Evolutionary conservation across 2,888 invertebrate species (phyloP), one percentile per base, ranked within the genome.

Genomic region (Hoplodrina ambigua): DNA sequence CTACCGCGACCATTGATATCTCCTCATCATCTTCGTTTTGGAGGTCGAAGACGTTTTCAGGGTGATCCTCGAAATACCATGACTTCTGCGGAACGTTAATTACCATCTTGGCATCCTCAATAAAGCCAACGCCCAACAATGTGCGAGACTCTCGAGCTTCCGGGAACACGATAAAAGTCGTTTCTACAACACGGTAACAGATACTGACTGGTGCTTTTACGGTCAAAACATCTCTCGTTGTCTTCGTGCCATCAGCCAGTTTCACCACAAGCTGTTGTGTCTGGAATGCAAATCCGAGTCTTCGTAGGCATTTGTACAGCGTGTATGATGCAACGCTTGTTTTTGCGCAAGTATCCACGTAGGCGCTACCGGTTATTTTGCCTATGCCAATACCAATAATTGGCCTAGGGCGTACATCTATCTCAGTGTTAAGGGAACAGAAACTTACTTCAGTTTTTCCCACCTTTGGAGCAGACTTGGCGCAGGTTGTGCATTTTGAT

Each of bases 61-160:
- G 75, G 37, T 56, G 7, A 55, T 72, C 77, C 53, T 61, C 46
- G 44, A 77, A 73, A 49, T 72, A n/a, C 60, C 69, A 77, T 11
- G 65, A 69, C 64, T 58, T 64, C 62, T 79, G 77, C 0, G 73
- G 72, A 15, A 78, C 20, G 53, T 80, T 69, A 1, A 79, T 19
- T 4, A 79, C 61, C 52, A 80, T 75, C 52, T 59, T 55, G 10
- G 78, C 76, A 55, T 81, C 78, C 25, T 72, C 53, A 1, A 81
- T 70, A 20, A 76, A 78, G 19, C 73, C 77, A 5, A 80, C 56
- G 11, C 80, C 80, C 6, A 78, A 57, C 11, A 78, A 41, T 20
- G 71, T 75, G 17, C 71, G 69, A 17, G 64, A 52, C 49, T 72
- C 72, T 17, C 69, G 58, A 13, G 76, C 63, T 54, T 78, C 75